Evolutionary conservation across 2,113 vertebrate species (phyloP).

Genomic region (Plectropomus leopardus): DNA sequence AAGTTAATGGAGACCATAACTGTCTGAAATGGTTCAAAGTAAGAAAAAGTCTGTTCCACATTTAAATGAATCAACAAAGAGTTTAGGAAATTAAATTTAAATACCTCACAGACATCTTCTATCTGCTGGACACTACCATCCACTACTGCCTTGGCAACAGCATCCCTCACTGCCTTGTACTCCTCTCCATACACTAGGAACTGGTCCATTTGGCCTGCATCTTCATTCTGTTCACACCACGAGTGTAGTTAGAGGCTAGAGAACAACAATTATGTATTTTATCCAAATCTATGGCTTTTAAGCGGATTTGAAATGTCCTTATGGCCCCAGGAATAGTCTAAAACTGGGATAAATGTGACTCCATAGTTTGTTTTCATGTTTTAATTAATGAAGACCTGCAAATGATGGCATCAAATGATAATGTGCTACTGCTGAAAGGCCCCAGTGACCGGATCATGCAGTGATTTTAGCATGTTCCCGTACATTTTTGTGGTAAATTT

Average conservation of each 20-base stretch:
- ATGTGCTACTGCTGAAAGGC: too few relatives aligned
- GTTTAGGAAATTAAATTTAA: not conserved
- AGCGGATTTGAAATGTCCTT: not conserved
- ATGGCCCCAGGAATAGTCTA: too few relatives aligned
- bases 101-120: constrained; percentile 82
- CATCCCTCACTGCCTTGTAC: constrained; percentile 86
- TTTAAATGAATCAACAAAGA: not conserved
- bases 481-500: too few relatives aligned
- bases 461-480: too few relatives aligned
- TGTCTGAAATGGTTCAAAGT: too few relatives aligned
- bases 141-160: constrained; percentile 82
- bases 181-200: constrained; percentile 84
- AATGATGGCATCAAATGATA: too few relatives aligned
- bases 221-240: constrained; percentile 51
- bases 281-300: not conserved
- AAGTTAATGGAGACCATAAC: too few relatives aligned
- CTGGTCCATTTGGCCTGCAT: constrained; percentile 81
- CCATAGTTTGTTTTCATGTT: too few relatives aligned
- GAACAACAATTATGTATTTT: not conserved
- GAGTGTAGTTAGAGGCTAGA: not conserved
- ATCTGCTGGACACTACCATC: constrained; percentile 67
- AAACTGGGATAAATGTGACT: too few relatives aligned
- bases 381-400: too few relatives aligned
- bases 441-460: too few relatives aligned
- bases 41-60: too few relatives aligned